A percentile compares a stretch with the other conserved stretches of the same genome.
Evolutionary conservation across 30 jellyfish, hydroid and myxozoan genomes (phyloP).

Genomic region (Rhopilema esculentum): DNA sequence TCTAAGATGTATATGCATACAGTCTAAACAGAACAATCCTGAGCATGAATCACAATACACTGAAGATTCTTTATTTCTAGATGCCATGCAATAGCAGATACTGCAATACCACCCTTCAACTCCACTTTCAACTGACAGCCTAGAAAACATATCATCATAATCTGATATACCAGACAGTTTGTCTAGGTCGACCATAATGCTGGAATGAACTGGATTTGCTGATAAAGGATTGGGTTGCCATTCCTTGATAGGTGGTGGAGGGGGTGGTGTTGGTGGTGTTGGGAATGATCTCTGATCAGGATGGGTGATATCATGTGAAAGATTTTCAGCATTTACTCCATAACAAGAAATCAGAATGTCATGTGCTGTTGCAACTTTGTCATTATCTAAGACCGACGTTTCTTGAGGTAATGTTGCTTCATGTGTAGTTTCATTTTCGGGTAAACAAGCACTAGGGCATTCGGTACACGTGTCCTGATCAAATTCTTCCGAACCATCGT

Average conservation of each 20-base stretch:
- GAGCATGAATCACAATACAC: conserved; percentile 29
- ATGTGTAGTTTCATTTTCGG: neutral
- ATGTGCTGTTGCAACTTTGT: neutral
- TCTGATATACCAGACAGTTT: neutral
- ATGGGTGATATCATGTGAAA: neutral
- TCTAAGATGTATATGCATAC: conserved; percentile 57
- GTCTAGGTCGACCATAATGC: neutral
- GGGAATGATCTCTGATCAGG: neutral
- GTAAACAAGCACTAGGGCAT: neutral
- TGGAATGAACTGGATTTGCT: neutral
- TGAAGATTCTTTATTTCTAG: neutral
- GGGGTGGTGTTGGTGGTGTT: conserved; percentile 51
- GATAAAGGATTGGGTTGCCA: neutral
- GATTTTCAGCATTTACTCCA: neutral
- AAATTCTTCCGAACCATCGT: neutral
- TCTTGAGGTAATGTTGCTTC: neutral
- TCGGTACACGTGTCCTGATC: neutral
- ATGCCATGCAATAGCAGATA: neutral
- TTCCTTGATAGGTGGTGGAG: neutral
- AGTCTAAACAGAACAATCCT: conserved; percentile 8
- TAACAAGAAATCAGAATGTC: neutral
- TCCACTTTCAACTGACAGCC: neutral
- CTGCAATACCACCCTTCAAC: neutral
- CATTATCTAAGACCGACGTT: neutral
- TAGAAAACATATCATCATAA: neutral